Evolutionary conservation across 2,797 vertebrate species (phyloP), one percentile per base, ranked within the genome.

Genomic region (Chromobotia macracanthus): DNA sequence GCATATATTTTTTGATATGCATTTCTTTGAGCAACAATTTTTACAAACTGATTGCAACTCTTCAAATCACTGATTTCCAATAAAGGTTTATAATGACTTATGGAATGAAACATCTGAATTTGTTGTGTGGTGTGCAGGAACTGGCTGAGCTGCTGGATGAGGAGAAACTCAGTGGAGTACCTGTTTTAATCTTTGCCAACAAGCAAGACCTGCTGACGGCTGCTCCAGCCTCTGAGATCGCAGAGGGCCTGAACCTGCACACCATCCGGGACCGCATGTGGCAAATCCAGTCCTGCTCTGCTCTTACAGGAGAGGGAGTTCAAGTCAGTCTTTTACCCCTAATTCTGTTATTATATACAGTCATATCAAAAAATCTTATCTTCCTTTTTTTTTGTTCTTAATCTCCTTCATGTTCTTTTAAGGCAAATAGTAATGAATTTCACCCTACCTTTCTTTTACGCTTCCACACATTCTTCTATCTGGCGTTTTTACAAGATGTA

Each of bases 211-310:
- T 99, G 88, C 94, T 99, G 86, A 99, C 97, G 0, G 96, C 97
- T n/a, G 97, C 97, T 73, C 97, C 97, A 0, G 97, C 97, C 86
- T 96, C 97, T 0, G 97, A 99, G 93, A 99, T 99, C 35, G 97
- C 97, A 0, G 97, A 99, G 89, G 97, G 97, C 72, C 93, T 99
- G 82, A 99, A 97, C 85, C 93, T 99, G 77, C 97, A 99, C 92
- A 99, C 96, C 75, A 98, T 99, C 86, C 95, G 97, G 2, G 97
- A 99, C 92, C 94, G 97, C 64, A 92, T 98, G 85, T 99, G 97
- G 97, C 97, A 99, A 91, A 98, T 99, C 92, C 97, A 99, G 93
- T 97, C 97, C 81, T 99, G 97, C 91, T 99, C 97, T 0, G 97
- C 97, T 61, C 96, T 99, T 87, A 97, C 97, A 0, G 95, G 96